Evolutionary conservation across 1,140 invertebrate genomes (phyloP).

Genomic region (Lethrus apterus): DNA sequence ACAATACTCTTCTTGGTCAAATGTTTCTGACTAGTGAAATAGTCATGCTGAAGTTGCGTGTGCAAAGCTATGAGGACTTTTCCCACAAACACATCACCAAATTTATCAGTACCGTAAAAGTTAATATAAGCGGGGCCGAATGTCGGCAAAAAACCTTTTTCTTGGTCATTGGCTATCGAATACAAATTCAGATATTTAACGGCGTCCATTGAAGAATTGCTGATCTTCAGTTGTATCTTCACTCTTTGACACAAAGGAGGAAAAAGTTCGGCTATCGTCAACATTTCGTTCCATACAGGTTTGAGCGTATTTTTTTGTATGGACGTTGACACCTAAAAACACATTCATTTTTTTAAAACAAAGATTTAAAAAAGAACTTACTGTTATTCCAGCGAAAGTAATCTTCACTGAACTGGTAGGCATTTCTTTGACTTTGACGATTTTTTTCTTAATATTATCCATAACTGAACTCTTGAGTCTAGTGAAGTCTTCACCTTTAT

Average conservation of each 20-base stretch:
- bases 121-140: constrained; percentile 68
- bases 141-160: constrained; percentile 54
- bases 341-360: too few relatives aligned
- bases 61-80: constrained; percentile 45
- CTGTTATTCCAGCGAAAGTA: constrained; percentile 41
- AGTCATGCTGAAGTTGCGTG: constrained; percentile 4
- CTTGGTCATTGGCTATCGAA: constrained; percentile 37
- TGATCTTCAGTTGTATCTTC: constrained; percentile 39
- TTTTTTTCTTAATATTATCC: too few relatives aligned
- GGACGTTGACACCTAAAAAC: constrained; percentile 41
- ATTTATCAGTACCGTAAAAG: constrained; percentile 51
- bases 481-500: constrained; percentile 51
- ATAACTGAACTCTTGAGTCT: too few relatives aligned
- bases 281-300: constrained; percentile 43
- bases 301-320: constrained; percentile 36
- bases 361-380: too few relatives aligned
- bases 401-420: constrained; percentile 32
- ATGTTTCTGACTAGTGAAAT: constrained; percentile 4
- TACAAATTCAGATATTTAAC: constrained; percentile 39
- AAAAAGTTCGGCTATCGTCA: constrained; percentile 45
- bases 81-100: constrained; percentile 50
- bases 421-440: constrained; percentile 11
- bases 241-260: constrained; percentile 44
- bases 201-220: constrained; percentile 33
- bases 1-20: background rate